These are phyloP conservation scores for Phymanthus crucifer DNA, from an alignment of 92 coral and sea anemone species.

Conservation along the genomic window DNA sequence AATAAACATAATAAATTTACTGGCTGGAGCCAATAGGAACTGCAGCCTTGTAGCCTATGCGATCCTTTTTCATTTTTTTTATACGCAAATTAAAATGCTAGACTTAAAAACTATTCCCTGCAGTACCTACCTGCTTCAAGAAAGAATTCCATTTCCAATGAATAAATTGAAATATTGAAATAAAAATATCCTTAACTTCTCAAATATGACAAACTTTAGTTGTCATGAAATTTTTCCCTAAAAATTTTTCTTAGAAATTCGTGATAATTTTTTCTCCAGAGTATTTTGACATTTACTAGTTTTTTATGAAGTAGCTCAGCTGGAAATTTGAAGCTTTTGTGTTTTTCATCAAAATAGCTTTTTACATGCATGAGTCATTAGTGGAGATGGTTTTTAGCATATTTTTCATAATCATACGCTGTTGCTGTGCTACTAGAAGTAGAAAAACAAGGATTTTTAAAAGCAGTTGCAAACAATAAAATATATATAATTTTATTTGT, in stretches of 20 bases:
- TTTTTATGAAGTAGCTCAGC: not conserved
- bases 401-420: not conserved
- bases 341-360: not conserved
- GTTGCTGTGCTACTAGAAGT: not conserved
- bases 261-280: not conserved
- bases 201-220: too few relatives aligned
- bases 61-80: not conserved
- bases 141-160: too few relatives aligned
- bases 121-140: too few relatives aligned
- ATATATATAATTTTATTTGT: too few relatives aligned
- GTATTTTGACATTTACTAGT: not conserved
- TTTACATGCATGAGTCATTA: not conserved
- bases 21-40: not conserved
- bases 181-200: too few relatives aligned
- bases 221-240: not conserved
- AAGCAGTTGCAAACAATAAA: not conserved
- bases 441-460: not conserved
- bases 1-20: not conserved
- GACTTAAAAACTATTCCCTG: too few relatives aligned
- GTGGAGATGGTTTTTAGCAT: not conserved
- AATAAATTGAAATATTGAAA: too few relatives aligned
- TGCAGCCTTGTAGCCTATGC: not conserved
- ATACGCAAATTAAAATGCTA: too few relatives aligned
- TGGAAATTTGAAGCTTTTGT: not conserved
- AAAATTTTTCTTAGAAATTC: not conserved